Evolutionary conservation across 2,888 invertebrate species (phyloP).

Genomic region (Drosophila formosana): DNA sequence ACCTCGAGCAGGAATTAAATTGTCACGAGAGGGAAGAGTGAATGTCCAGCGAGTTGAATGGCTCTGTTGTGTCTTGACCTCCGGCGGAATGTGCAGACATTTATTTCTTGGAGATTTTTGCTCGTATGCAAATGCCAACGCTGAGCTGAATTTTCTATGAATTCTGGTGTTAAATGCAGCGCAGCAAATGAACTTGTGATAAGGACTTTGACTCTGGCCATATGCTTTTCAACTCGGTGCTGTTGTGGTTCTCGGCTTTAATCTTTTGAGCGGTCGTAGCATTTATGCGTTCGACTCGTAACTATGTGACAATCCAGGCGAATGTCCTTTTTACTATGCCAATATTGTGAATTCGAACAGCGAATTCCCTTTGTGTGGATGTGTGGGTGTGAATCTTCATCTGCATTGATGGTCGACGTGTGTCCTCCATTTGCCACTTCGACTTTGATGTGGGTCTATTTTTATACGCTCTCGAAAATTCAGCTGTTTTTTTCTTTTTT

Average conservation of each 20-base stretch:
- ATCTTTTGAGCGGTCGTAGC: constrained; percentile 25
- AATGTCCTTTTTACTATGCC: constrained; percentile 56
- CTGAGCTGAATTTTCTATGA: constrained; percentile 11
- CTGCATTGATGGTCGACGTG: constrained; percentile 17
- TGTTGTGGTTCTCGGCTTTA: constrained; percentile 2
- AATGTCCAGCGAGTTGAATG: constrained; percentile 1
- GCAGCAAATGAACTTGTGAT: constrained; percentile 3
- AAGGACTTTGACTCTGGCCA: constrained; percentile 22
- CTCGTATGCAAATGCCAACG: constrained; percentile 23
- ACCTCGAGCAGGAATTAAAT: neutral
- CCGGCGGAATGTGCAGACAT: constrained; percentile 4
- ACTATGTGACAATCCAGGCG: constrained; percentile 54
- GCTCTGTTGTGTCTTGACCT: constrained; percentile 13
- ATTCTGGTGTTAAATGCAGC: constrained; percentile 24
- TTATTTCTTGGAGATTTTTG: constrained; percentile 1
- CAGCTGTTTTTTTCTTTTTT: constrained; percentile 17
- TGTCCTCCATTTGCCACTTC: constrained; percentile 15
- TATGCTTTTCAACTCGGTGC: neutral
- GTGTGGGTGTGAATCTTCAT: constrained; percentile 5
- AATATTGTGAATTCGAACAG: constrained; percentile 33
- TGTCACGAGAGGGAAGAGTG: neutral
- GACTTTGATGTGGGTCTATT: constrained; percentile 52
- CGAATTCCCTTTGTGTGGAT: constrained; percentile 10
- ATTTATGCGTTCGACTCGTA: constrained; percentile 28
- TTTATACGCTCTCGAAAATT: constrained; percentile 42